phyloP scores from a whole-genome alignment of 1,140 invertebrate genomes.

The Cepaea nemoralis region DNA sequence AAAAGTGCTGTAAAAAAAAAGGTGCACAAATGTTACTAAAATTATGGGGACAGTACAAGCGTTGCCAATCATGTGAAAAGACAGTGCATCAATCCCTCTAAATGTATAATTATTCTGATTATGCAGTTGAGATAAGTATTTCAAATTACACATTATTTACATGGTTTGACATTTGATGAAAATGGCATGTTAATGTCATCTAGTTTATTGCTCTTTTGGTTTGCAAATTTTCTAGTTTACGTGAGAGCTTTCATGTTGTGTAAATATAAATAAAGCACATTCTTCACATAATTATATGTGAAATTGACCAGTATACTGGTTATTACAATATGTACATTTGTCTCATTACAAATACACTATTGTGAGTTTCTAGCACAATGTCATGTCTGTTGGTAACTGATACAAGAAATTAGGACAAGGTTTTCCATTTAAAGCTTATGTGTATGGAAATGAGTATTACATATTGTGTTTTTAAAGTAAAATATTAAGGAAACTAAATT shows the following conservation, averaged over 20 bases:
- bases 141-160: not conserved
- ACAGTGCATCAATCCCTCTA: not conserved
- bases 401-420: not conserved
- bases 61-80: not conserved
- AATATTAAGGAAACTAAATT: no score
- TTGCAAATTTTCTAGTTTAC: not conserved
- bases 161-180: not conserved
- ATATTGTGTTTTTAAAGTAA: no score
- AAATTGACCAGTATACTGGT: not conserved
- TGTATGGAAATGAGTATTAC: no score
- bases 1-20: not conserved
- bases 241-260: not conserved
- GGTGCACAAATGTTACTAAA: not conserved
- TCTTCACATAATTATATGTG: not conserved
- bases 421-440: no score
- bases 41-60: not conserved
- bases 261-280: not conserved
- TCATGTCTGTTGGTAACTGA: not conserved
- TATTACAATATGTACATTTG: not conserved
- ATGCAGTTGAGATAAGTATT: not conserved
- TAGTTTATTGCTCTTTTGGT: not conserved
- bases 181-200: not conserved
- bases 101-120: not conserved
- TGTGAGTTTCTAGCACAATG: not conserved
- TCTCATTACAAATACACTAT: not conserved